phyloP scores from a whole-genome alignment of 1,140 invertebrate species.

The Drosophila kurseongensis region DNA sequence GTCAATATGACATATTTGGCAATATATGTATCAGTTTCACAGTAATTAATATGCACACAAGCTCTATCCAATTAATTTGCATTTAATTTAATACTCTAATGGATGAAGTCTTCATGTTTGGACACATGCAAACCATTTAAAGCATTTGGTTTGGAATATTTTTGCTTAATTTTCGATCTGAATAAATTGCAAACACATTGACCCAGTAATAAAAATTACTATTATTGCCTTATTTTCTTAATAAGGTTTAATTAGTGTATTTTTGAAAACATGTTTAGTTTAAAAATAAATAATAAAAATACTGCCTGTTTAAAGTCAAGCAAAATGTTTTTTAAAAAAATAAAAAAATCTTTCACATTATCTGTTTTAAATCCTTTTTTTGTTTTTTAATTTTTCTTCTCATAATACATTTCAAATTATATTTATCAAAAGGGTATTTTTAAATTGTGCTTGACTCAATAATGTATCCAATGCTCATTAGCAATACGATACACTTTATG shows the following conservation, averaged over 20 bases:
- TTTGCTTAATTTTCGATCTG: neutral
- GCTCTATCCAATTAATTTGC: constrained; percentile 39
- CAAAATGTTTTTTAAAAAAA: too few species aligned
- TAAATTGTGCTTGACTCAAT: neutral
- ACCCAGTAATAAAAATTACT: constrained; percentile 1
- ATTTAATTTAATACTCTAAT: constrained; percentile 36
- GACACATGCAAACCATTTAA: constrained; percentile 25
- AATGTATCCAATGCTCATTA: constrained; percentile 8
- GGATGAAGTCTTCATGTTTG: constrained; percentile 20
- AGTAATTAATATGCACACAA: constrained; percentile 39
- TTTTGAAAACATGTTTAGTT: too few species aligned
- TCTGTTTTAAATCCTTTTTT: too few species aligned
- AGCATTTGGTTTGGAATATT: constrained; percentile 5
- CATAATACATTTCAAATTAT: neutral
- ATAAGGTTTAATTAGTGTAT: neutral
- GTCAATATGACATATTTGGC: constrained; percentile 40
- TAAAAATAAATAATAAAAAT: too few species aligned
- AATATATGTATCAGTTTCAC: constrained; percentile 40
- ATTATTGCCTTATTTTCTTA: neutral
- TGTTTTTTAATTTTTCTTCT: neutral
- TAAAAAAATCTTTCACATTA: neutral
- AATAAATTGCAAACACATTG: neutral
- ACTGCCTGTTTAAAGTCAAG: too few species aligned
- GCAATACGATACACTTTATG: constrained; percentile 35
- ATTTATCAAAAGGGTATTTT: constrained; percentile 17